phyloP scores from a whole-genome alignment of 2,888 invertebrate species.

The Gibbula magus region DNA sequence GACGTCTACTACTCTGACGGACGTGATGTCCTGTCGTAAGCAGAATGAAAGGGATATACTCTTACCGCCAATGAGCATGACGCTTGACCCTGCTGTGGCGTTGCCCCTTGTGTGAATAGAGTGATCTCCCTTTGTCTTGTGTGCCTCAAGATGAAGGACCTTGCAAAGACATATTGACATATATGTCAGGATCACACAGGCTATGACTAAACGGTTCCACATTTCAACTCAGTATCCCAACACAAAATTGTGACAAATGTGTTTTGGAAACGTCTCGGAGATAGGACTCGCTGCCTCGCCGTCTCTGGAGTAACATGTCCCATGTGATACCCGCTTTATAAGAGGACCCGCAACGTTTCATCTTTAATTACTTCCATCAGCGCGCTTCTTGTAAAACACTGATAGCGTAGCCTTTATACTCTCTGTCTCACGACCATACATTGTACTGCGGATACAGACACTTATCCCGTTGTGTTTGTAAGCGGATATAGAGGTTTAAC shows the following conservation, averaged over 20 bases:
- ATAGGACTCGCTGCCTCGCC: neutral
- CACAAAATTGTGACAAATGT: neutral
- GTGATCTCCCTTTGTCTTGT: neutral
- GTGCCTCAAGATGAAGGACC: neutral
- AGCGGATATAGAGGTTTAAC: neutral
- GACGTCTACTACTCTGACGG: slow-evolving; percentile 15
- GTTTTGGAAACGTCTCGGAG: neutral
- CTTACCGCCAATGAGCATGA: neutral
- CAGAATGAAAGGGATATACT: slow-evolving; percentile 11
- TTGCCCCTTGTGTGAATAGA: neutral
- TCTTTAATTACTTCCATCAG: neutral
- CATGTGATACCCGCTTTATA: neutral
- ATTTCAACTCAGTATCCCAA: neutral
- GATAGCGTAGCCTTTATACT: neutral
- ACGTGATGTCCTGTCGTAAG: neutral
- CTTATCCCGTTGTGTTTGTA: neutral
- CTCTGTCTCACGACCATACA: neutral
- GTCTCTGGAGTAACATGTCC: neutral
- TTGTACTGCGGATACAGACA: neutral
- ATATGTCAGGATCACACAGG: neutral
- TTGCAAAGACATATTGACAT: neutral
- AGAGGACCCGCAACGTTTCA: neutral
- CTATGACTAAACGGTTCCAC: neutral
- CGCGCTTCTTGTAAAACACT: too few relatives aligned
- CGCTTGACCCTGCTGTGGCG: neutral